Evolutionary conservation across 1,140 invertebrate genomes (phyloP).

Genomic region (Contarinia nasturtii): DNA sequence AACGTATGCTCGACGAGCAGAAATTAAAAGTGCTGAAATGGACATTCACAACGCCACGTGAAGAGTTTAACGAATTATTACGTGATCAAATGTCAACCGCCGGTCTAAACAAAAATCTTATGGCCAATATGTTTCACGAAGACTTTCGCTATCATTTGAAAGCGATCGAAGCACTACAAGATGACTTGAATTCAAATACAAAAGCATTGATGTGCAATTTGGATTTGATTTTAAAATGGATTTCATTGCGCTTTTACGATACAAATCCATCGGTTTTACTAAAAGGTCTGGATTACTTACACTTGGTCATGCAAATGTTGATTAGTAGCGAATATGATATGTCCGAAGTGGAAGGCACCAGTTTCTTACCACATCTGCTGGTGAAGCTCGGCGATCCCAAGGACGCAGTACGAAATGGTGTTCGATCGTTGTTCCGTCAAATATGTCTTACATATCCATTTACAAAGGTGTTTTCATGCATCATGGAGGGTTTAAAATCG

Average conservation of each 20-base stretch:
- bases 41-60: slow-evolving; percentile 85
- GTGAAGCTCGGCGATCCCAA: slow-evolving; percentile 93
- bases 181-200: slow-evolving; percentile 58
- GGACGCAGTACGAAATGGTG: slow-evolving; percentile 77
- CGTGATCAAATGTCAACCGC: slow-evolving; percentile 79
- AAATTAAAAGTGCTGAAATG: slow-evolving; percentile 84
- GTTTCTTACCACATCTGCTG: slow-evolving; percentile 87
- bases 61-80: slow-evolving; percentile 84
- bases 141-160: slow-evolving; percentile 92
- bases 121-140: slow-evolving; percentile 81
- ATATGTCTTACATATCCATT: slow-evolving; percentile 74
- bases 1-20: slow-evolving; percentile 79
- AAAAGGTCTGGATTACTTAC: slow-evolving; percentile 84
- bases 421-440: slow-evolving; percentile 68
- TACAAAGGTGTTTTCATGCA: slow-evolving; percentile 70
- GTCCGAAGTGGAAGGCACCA: slow-evolving; percentile 74
- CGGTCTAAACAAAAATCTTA: slow-evolving; percentile 66
- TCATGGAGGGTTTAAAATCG: slow-evolving; percentile 89
- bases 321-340: slow-evolving; percentile 68
- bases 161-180: slow-evolving; percentile 76
- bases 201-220: slow-evolving; percentile 74
- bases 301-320: slow-evolving; percentile 60
- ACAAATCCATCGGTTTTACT: slow-evolving; percentile 94
- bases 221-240: slow-evolving; percentile 91
- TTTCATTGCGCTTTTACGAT: slow-evolving; percentile 91